Conservation (phyloP, 2,113 vertebrate species). For the Lanius collurio region DNA sequence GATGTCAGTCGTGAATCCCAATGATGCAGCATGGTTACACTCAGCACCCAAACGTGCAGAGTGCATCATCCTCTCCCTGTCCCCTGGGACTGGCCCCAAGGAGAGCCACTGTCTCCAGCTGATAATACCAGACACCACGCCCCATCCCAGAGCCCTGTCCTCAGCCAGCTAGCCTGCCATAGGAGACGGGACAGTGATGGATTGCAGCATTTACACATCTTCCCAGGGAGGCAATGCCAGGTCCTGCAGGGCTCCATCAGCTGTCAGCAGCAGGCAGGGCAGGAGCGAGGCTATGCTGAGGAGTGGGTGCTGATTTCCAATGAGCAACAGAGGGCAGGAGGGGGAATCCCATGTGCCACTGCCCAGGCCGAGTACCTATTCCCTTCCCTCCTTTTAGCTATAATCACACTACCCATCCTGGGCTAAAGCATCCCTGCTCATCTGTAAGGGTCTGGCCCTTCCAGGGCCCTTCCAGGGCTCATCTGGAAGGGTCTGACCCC, state of each 20-base stretch:
- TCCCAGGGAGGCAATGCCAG: not conserved
- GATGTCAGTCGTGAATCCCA: not conserved
- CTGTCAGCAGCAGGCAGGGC: not conserved
- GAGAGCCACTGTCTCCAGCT: not conserved
- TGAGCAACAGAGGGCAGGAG: not conserved
- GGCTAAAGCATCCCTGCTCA: not conserved
- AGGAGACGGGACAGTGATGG: not conserved
- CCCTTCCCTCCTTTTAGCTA: not conserved
- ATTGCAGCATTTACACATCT: not conserved
- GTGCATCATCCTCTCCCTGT: not conserved
- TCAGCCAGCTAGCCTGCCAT: fast-evolving
- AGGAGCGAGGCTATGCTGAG: fast-evolving
- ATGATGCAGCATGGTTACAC: fast-evolving
- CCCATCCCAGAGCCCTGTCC: not conserved
- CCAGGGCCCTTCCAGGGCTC: no score
- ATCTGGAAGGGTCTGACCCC: not conserved
- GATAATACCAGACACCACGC: not conserved
- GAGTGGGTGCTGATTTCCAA: not conserved
- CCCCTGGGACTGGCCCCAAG: not conserved
- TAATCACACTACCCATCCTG: fast-evolving
- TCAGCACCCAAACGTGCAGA: not conserved
- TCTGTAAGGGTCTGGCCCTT: not conserved
- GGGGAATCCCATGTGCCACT: fast-evolving
- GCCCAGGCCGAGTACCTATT: fast-evolving
- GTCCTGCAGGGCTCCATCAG: not conserved